phyloP scores from a whole-genome alignment of 1,140 invertebrate species.

The Penaeus vannamei region DNA sequence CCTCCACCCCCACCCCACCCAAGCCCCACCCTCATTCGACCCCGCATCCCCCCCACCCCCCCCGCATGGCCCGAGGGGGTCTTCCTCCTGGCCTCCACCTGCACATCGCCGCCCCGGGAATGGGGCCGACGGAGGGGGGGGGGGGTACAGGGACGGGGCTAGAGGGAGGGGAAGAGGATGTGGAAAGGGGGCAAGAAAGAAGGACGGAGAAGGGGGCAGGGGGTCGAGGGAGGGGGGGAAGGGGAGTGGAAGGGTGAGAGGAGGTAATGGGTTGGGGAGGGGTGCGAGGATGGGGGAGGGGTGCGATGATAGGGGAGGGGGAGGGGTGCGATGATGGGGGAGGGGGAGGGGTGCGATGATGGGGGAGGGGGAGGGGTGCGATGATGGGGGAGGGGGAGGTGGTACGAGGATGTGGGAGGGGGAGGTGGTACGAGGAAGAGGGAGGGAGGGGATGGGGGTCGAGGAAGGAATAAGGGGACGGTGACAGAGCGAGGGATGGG shows the following conservation, averaged over 20 bases:
- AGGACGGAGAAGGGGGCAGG: neutral
- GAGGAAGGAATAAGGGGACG: too few relatives aligned
- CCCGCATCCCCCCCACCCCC: too few relatives aligned
- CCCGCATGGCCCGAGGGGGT: too few relatives aligned
- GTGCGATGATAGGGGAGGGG: neutral
- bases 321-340: neutral
- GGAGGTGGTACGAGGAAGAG: neutral
- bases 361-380: neutral
- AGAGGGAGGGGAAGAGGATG: neutral
- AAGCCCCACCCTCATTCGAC: too few relatives aligned
- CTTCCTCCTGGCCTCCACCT: too few relatives aligned
- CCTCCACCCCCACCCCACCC: too few relatives aligned
- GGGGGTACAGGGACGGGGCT: neutral
- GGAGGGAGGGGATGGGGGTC: neutral
- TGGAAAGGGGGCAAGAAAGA: neutral
- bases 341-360: neutral
- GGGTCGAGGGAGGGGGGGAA: neutral
- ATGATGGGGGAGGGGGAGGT: neutral
- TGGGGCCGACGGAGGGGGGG: neutral
- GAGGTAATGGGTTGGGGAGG: too few relatives aligned
- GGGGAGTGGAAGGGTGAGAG: too few relatives aligned
- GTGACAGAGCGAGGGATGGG: neutral
- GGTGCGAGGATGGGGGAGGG: neutral
- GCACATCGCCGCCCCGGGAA: too few relatives aligned
- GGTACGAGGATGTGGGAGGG: neutral